A percentile compares a stretch with the other conserved stretches of the same genome.
These are phyloP conservation scores for Cheiracanthium punctorium DNA, from an alignment of 2,888 invertebrate species.

Conservation along the genomic window DNA sequence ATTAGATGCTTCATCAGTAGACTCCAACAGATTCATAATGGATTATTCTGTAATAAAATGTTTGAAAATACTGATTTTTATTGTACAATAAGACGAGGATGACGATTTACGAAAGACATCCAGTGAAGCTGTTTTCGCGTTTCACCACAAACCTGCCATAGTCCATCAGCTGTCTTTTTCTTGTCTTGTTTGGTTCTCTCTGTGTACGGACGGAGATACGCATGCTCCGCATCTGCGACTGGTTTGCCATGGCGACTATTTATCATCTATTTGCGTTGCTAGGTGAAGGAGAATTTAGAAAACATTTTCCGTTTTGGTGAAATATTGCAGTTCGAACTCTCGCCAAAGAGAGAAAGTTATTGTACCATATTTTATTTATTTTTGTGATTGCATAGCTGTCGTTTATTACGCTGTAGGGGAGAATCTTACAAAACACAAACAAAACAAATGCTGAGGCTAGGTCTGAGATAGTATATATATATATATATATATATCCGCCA, in stretches of 20 bases:
- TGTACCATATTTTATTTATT: too few relatives aligned
- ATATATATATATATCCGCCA: too few relatives aligned
- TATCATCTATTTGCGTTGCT: not conserved
- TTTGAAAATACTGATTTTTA: slow-evolving; percentile 14
- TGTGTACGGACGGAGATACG: not conserved
- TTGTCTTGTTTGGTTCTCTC: slow-evolving; percentile 22
- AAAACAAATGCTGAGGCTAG: too few relatives aligned
- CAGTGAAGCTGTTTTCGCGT: slow-evolving; percentile 20
- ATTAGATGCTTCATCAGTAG: slow-evolving; percentile 85
- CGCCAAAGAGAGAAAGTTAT: too few relatives aligned
- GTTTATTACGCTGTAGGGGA: too few relatives aligned
- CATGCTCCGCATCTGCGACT: not conserved
- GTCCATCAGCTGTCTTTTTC: slow-evolving; percentile 65
- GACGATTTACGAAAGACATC: slow-evolving; percentile 18
- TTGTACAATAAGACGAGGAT: not conserved
- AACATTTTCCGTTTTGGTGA: too few relatives aligned
- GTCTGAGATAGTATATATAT: too few relatives aligned
- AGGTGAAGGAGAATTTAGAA: too few relatives aligned
- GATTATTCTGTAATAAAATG: not conserved
- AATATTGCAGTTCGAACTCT: too few relatives aligned
- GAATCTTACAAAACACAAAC: too few relatives aligned
- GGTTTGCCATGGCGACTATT: not conserved
- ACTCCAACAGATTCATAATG: slow-evolving; percentile 82
- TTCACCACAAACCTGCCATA: slow-evolving; percentile 47
- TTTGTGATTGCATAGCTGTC: too few relatives aligned